A percentile compares a stretch with the other conserved stretches of the same genome.
These are phyloP conservation scores for Anolis apletophallus DNA, from an alignment of 2,797 vertebrate species.

Conservation along the genomic window DNA sequence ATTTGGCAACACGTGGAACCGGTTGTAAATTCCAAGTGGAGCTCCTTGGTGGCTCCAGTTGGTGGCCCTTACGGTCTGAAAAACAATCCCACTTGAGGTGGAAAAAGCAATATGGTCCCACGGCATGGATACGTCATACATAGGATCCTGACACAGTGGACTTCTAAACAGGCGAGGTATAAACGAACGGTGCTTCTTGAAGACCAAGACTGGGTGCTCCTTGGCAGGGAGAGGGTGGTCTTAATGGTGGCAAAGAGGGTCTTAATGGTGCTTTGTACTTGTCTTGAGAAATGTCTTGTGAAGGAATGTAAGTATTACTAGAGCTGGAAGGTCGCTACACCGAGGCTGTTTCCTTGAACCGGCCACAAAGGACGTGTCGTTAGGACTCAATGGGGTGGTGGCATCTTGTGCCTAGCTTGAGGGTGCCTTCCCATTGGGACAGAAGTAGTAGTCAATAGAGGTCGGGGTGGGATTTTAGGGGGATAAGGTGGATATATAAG, in stretches of 20 bases:
- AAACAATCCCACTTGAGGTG: too few species aligned
- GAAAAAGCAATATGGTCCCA: too few species aligned
- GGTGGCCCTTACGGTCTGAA: too few species aligned
- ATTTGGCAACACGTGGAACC: neutral
- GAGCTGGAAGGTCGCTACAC: neutral
- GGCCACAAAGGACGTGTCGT: neutral
- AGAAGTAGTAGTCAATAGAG: neutral
- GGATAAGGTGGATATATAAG: neutral
- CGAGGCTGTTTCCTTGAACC: neutral
- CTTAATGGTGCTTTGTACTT: neutral
- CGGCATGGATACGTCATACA: too few species aligned
- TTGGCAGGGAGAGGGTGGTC: too few species aligned
- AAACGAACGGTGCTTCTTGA: too few species aligned
- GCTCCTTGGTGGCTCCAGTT: too few species aligned
- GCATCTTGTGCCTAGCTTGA: too few species aligned
- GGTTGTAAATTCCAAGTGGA: too few species aligned
- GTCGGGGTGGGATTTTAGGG: neutral
- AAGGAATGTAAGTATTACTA: constrained; percentile 8
- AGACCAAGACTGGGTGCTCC: neutral
- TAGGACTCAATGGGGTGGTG: neutral
- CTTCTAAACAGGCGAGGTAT: neutral
- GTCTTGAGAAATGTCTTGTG: neutral
- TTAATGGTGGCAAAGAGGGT: neutral
- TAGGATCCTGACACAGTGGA: too few species aligned
- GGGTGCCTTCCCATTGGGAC: neutral